A percentile compares a stretch with the other conserved stretches of the same genome.
phyloP scores from a whole-genome alignment of 2,797 vertebrate genomes.

The Pelodytes ibericus region DNA sequence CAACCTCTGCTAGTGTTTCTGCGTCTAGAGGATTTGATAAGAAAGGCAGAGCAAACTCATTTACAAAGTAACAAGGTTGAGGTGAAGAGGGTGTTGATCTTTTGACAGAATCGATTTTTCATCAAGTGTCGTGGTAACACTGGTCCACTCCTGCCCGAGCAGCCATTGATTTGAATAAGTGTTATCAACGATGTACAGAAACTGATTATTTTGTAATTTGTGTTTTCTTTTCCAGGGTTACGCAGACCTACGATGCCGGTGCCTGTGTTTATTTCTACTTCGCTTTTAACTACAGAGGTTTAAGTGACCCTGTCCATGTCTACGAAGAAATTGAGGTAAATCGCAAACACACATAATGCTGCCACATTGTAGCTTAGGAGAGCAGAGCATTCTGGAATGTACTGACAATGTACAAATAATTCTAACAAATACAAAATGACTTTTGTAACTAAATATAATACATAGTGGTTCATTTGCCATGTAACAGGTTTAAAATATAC shows the following conservation, averaged over 20 bases:
- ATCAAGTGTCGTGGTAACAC: neutral
- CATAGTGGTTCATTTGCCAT: no score
- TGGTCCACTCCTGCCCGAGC: neutral
- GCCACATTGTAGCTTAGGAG: no score
- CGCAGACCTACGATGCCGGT: constrained; percentile 93
- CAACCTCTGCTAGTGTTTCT: neutral
- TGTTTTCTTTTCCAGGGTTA: constrained; percentile 83
- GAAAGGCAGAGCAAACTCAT: neutral
- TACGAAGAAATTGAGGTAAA: constrained; percentile 96
- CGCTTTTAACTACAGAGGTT: constrained; percentile 98
- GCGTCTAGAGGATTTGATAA: neutral
- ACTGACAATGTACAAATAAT: no score
- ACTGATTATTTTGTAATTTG: constrained; percentile 55
- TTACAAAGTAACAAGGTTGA: neutral
- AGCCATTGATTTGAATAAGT: neutral
- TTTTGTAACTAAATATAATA: no score
- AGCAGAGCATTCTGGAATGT: neutral
- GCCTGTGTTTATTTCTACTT: constrained; percentile 99
- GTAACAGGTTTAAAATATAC: no score
- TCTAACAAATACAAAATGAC: no score
- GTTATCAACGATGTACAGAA: neutral
- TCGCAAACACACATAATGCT: constrained; percentile 15
- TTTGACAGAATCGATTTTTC: constrained; percentile 1
- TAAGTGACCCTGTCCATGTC: constrained; percentile 89
- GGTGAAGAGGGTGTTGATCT: neutral